These are phyloP conservation scores for Xiphias gladius DNA, from an alignment of 2,113 vertebrate species.

Conservation along the genomic window DNA sequence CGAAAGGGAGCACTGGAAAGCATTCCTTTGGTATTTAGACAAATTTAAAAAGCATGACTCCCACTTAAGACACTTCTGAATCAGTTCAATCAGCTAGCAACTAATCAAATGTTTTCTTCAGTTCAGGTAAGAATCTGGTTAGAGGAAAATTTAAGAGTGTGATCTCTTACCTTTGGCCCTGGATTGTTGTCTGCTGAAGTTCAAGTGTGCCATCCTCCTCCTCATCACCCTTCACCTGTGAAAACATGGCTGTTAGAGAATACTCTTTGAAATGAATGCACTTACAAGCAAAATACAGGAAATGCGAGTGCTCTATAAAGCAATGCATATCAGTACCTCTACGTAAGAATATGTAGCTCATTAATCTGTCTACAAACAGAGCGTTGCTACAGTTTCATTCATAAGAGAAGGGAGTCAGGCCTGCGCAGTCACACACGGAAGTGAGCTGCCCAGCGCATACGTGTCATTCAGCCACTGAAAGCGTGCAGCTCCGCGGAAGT, in stretches of 20 bases:
- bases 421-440: slow-evolving; percentile 76
- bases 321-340: background rate
- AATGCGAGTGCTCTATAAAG: background rate
- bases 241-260: slow-evolving; percentile 18
- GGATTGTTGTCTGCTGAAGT: slow-evolving; percentile 89
- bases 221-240: slow-evolving; percentile 93
- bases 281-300: background rate
- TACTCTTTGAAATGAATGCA: background rate
- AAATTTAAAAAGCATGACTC: background rate
- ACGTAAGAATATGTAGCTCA: background rate
- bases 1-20: background rate
- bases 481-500: slow-evolving; percentile 76
- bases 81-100: background rate
- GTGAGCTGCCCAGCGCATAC: slow-evolving; percentile 83
- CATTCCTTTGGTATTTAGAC: background rate
- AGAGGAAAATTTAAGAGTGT: background rate
- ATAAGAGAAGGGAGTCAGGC: slow-evolving; percentile 15
- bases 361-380: background rate
- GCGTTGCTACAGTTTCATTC: slow-evolving; percentile 5
- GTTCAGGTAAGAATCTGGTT: background rate
- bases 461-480: slow-evolving; percentile 85
- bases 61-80: background rate
- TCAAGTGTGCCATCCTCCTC: slow-evolving; percentile 92
- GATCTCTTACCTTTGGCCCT: slow-evolving; percentile 89
- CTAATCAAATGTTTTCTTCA: background rate